Evolutionary conservation across 2,888 invertebrate genomes (phyloP), one percentile per base, ranked within the genome.

Genomic region (Catocala fraxini): DNA sequence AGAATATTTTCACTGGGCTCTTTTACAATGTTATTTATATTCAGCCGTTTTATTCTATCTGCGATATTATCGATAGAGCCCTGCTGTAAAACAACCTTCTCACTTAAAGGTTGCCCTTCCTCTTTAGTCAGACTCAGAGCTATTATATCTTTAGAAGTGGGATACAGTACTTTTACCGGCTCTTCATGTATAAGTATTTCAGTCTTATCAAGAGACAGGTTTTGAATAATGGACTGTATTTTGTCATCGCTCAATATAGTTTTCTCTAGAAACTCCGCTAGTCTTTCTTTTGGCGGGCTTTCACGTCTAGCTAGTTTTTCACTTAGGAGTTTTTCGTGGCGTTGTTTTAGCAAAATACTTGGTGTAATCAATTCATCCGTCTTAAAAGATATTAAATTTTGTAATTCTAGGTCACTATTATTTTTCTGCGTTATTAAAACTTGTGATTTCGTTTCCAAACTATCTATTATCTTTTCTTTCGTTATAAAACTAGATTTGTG

Each of bases 261-360:
- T 84, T 93, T 93, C 75, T 93, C 93, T 41, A 93, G 78, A 74
- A 92, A 94, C 76, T 92, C 90, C 6, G 91, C 84, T 59, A 94
- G 82, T 68, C 87, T 87, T 75, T 93, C 93, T 83, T 91, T 93
- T 34, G 93, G 93, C 49, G 93, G 93, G 76, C 93, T 93, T 43
- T 91, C 90, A 9, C 92, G 85, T 81, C 89, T 89, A 11, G 68
- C 49, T 25, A 65, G 56, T 59, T 80, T 83, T 70, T 80, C 81
- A 51, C 42, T 33, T 13, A 67, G 69, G 13, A 75, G 57, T 63
- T 83, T 84, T 68, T 83, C 80, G 51, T 78, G 79, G 63, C 75
- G 84, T 71, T 83, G 75, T 68, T 83, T 84, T 52, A 87, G 68
- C 49, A 87, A 70, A 51, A 75, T 12, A 70, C 80, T 83, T 0